Conservation (phyloP, 1,140 invertebrate genomes). For the Habropoda laboriosa region DNA sequence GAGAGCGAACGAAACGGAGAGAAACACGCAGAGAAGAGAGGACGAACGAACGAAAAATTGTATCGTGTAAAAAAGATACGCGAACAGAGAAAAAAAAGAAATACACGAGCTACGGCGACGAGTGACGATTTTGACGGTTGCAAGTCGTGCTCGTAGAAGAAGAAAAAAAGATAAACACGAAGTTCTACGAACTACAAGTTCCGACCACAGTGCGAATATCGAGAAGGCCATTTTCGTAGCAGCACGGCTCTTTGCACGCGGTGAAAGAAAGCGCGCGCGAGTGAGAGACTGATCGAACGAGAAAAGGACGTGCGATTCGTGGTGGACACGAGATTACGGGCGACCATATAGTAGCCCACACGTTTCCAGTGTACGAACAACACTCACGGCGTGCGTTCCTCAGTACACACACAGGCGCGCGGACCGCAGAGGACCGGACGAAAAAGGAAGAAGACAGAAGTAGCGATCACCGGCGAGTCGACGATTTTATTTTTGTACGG, state of each 20-base stretch:
- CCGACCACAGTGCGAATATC: conserved; percentile 59
- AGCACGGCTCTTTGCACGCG: conserved; percentile 32
- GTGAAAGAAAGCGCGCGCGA: conserved; percentile 49
- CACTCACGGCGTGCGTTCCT: conserved; percentile 29
- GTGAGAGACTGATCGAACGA: conserved; percentile 28
- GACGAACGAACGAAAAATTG: conserved; percentile 62
- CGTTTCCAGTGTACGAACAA: conserved; percentile 50
- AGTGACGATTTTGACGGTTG: conserved; percentile 39
- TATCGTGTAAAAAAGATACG: conserved; percentile 36
- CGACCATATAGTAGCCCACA: conserved; percentile 34
- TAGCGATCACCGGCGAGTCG: conserved; percentile 48
- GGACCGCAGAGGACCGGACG: conserved; percentile 15
- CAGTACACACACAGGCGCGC: conserved; percentile 8
- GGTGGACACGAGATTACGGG: conserved; percentile 41
- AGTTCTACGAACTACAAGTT: conserved; percentile 36
- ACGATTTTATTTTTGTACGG: conserved; percentile 55
- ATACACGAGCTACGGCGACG: conserved; percentile 25
- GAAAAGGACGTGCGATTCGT: conserved; percentile 33
- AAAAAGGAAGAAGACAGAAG: conserved; percentile 13
- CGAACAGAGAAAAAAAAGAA: not conserved
- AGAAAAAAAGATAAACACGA: too few species aligned
- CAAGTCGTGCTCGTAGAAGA: conserved; percentile 38
- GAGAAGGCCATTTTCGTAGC: conserved; percentile 61
- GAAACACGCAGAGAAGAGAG: conserved; percentile 34
- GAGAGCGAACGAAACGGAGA: conserved; percentile 37